These are phyloP conservation scores for Polyergus mexicanus DNA, from an alignment of 1,140 invertebrate genomes.

Conservation along the genomic window DNA sequence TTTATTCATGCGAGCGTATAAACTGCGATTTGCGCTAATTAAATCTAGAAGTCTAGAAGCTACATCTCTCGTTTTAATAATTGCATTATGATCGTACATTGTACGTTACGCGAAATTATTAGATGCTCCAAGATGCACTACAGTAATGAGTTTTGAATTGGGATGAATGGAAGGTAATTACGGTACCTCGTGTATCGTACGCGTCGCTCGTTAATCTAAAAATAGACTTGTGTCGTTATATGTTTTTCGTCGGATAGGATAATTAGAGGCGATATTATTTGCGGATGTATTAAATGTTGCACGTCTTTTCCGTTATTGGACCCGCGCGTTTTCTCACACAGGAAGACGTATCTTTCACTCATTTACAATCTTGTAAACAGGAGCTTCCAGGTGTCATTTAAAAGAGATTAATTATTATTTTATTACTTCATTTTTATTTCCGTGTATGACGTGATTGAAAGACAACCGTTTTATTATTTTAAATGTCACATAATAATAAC, in stretches of 20 bases:
- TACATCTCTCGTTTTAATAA: background rate
- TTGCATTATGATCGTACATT: background rate
- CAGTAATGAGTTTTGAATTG: slow-evolving; percentile 36
- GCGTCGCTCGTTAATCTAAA: slow-evolving; percentile 32
- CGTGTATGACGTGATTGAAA: background rate
- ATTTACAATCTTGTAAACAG: slow-evolving; percentile 55
- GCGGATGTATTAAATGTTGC: slow-evolving; percentile 36
- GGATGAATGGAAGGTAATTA: slow-evolving; percentile 54
- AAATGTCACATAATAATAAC: background rate
- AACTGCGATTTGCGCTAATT: background rate
- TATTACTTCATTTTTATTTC: slow-evolving; percentile 27
- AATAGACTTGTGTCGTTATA: slow-evolving; percentile 1
- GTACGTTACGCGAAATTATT: slow-evolving; percentile 5
- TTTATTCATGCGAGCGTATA: background rate
- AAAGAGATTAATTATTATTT: slow-evolving; percentile 59
- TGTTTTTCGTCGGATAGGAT: slow-evolving; percentile 62
- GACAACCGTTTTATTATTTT: slow-evolving; percentile 4
- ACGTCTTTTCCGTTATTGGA: slow-evolving; percentile 63
- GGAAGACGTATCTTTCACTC: slow-evolving; percentile 10
- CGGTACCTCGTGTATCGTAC: slow-evolving; percentile 12
- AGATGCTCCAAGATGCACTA: background rate
- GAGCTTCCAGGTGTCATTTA: slow-evolving; percentile 11
- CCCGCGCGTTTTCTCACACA: background rate
- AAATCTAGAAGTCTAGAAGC: background rate
- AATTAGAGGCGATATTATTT: slow-evolving; percentile 50